phyloP scores from a whole-genome alignment of 2,888 invertebrate species.

The Bruchidius siliquastri region DNA sequence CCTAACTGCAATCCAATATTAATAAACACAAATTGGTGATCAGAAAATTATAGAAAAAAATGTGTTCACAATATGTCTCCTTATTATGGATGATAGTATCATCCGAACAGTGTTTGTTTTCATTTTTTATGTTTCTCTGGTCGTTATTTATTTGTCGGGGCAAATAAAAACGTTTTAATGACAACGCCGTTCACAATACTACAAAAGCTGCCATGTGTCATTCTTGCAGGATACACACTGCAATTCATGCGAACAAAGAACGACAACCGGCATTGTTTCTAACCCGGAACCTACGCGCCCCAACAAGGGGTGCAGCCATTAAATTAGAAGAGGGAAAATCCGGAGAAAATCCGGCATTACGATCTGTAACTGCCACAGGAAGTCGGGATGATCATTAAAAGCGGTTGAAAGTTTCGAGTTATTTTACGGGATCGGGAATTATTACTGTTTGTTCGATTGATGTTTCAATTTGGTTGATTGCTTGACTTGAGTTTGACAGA shows the following conservation, averaged over 20 bases:
- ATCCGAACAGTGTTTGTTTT: too few species aligned
- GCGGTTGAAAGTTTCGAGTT: not conserved
- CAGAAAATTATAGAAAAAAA: too few species aligned
- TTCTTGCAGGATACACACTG: not conserved
- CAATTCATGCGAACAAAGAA: not conserved
- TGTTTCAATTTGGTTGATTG: not conserved
- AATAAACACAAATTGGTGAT: too few species aligned
- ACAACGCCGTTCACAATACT: too few species aligned
- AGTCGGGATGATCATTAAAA: not conserved
- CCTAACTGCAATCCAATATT: too few species aligned
- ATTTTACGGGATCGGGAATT: not conserved
- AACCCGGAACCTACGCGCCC: not conserved
- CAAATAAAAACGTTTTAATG: too few species aligned
- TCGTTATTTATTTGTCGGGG: too few species aligned
- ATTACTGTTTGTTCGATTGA: not conserved
- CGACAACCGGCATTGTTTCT: not conserved
- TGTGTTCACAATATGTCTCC: too few species aligned
- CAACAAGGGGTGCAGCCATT: not conserved
- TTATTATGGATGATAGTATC: too few species aligned
- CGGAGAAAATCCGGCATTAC: not conserved
- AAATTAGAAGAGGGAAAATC: not conserved
- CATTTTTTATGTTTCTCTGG: too few species aligned
- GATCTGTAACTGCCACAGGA: not conserved
- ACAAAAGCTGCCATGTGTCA: not conserved
- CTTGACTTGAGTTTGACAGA: not conserved